Percentiles rank a stretch among this genome's conserved stretches.
phyloP scores from a whole-genome alignment of 1,140 invertebrate genomes.

The Papilio polytes region DNA sequence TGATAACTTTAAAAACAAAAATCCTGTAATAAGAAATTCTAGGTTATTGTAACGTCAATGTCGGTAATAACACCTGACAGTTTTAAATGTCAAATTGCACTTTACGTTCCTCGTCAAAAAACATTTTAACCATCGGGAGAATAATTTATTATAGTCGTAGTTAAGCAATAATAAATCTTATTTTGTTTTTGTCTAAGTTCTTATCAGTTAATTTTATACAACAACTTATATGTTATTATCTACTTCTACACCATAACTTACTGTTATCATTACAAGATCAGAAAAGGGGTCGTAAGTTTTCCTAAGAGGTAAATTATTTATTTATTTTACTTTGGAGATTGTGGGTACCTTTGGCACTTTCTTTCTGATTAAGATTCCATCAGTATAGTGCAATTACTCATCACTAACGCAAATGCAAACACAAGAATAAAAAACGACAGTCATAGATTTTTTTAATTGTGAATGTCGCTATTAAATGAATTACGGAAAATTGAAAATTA shows the following conservation, averaged over 20 bases:
- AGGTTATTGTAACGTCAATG: not conserved
- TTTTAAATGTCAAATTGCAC: not conserved
- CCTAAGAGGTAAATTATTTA: not conserved
- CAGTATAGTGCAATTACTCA: not conserved
- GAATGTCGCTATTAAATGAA: not conserved
- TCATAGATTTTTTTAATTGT: not conserved
- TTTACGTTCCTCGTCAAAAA: not conserved
- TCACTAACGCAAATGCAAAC: not conserved
- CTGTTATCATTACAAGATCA: no score
- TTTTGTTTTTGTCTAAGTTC: no score
- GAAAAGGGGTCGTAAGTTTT: not conserved
- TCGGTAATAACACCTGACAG: not conserved
- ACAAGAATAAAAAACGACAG: not conserved
- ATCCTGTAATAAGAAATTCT: not conserved
- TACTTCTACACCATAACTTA: no score
- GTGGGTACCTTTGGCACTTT: not conserved
- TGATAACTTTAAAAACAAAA: not conserved
- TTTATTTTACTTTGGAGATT: not conserved
- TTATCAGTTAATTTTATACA: no score
- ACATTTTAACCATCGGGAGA: not conserved
- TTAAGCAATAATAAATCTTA: no score
- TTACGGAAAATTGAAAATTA: constrained; percentile 30
- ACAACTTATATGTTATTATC: no score
- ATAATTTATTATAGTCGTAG: not conserved
- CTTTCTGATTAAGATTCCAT: not conserved